Evolutionary conservation across 2,113 vertebrate species (phyloP).

Genomic region (Xenopus tropicalis): DNA sequence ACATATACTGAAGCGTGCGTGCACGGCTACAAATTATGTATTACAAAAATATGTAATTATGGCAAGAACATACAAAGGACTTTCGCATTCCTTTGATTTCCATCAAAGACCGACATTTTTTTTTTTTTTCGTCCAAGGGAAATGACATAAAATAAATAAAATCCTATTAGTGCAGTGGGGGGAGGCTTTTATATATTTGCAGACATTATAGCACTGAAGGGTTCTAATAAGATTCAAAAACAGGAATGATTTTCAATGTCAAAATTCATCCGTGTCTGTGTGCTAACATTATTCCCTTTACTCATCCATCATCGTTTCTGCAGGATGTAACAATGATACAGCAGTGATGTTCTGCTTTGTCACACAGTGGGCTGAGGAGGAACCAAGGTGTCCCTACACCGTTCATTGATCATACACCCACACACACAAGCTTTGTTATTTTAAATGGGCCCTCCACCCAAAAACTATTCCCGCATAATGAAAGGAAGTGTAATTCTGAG

Average conservation of each 20-base stretch:
- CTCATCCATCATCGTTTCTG: too few relatives aligned
- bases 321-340: too few relatives aligned
- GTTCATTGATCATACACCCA: too few relatives aligned
- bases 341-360: too few relatives aligned
- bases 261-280: background rate
- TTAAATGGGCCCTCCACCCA: too few relatives aligned
- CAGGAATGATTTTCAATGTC: background rate
- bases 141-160: constrained; percentile 16
- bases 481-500: too few relatives aligned
- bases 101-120: constrained; percentile 55
- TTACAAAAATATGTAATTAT: constrained; percentile 51
- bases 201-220: background rate
- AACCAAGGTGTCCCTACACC: too few relatives aligned
- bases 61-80: constrained; percentile 52
- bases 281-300: too few relatives aligned
- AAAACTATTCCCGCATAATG: too few relatives aligned
- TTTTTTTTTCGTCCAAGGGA: constrained; percentile 51
- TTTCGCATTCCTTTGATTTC: constrained; percentile 60
- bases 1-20: constrained; percentile 59
- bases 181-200: constrained; percentile 16
- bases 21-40: constrained; percentile 40
- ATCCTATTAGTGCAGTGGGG: constrained; percentile 6
- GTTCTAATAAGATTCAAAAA: constrained; percentile 7
- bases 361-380: too few relatives aligned
- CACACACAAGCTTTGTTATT: too few relatives aligned